Evolutionary conservation across 2,113 vertebrate genomes (phyloP), one percentile per base, ranked within the genome.

Genomic region (Mesembrinibis cayennensis): DNA sequence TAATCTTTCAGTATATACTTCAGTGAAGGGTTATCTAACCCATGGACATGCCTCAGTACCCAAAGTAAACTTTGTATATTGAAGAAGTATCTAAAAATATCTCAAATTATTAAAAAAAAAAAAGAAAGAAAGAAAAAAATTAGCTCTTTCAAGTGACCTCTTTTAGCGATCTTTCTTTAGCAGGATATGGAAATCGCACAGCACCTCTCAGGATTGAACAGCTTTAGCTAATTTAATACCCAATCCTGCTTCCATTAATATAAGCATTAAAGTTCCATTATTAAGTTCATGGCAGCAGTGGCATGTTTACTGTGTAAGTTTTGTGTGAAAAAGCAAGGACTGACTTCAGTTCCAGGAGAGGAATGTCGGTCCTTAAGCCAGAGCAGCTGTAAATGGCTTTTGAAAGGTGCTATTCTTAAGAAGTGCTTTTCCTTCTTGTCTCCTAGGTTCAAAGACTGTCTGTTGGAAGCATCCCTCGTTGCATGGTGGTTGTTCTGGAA

Each of bases 381-480:
- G 42, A 80, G 71, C 38, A 73, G 32, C 77, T 59, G 6, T 71
- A 82, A 92, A 52, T 65, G 59, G 27, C 29, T 82, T 89, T 82
- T 89, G 58, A 53, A 82, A 76, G 36, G 42, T 65, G 42, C 73
- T 55, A 6, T 67, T 83, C 84, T 47, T 72, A 56, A 76, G 29
- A 93, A 80, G 55, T 88, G 23, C 40, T 92, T 74, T 91, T 94
- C 38, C n/a, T 97, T 94, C 61, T 27, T 65, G 38, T 65, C 82
- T 50, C 42, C 44, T 91, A 99, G 99, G 99, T 99, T 65, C 99
- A 99, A 96, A 99, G 98, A 76, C 98, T 99, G 22, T 98, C 99
- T 42, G 98, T 99, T 92, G 99, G 99, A 94, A 99, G 99, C 95
- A 99, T 99, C 91, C 99, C 99, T 95, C 99, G 99, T 34, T 99